Conservation (phyloP, 2,113 vertebrate species). For the Poecile atricapillus region DNA sequence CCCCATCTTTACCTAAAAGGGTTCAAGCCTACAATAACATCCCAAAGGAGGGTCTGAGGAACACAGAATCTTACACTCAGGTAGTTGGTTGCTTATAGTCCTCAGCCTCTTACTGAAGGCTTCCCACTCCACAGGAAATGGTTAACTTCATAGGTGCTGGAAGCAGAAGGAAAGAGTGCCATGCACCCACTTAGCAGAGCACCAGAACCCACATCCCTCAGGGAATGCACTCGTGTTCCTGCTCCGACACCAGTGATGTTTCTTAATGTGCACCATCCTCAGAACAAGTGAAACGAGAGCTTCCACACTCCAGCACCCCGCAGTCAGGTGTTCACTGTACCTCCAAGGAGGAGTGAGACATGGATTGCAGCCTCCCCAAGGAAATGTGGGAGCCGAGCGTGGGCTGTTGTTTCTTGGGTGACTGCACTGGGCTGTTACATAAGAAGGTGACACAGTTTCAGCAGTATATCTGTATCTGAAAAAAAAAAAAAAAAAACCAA, state of each 20-base stretch:
- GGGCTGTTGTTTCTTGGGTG: not conserved
- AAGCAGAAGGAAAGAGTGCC: not conserved
- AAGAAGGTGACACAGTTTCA: not conserved
- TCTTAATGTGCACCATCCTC: not conserved
- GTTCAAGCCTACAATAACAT: not conserved
- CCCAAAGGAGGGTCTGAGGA: not conserved
- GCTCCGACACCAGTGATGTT: not conserved
- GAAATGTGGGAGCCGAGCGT: not conserved
- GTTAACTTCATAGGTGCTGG: not conserved
- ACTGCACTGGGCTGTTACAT: not conserved
- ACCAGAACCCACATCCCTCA: not conserved
- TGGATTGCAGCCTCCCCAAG: not conserved
- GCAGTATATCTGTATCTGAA: not conserved
- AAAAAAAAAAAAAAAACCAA: not conserved
- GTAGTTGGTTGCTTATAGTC: not conserved
- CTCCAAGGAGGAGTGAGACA: not conserved
- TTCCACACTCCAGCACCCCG: not conserved
- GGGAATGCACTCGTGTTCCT: not conserved
- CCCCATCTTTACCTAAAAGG: not conserved
- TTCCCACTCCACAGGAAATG: not conserved
- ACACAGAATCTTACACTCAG: not conserved
- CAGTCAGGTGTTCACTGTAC: not conserved
- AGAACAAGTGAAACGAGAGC: not conserved
- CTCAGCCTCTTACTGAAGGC: not conserved
- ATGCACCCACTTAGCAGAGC: not conserved